phyloP scores from a whole-genome alignment of 1,140 invertebrate genomes.

The Leptestheria dahalacensis region DNA sequence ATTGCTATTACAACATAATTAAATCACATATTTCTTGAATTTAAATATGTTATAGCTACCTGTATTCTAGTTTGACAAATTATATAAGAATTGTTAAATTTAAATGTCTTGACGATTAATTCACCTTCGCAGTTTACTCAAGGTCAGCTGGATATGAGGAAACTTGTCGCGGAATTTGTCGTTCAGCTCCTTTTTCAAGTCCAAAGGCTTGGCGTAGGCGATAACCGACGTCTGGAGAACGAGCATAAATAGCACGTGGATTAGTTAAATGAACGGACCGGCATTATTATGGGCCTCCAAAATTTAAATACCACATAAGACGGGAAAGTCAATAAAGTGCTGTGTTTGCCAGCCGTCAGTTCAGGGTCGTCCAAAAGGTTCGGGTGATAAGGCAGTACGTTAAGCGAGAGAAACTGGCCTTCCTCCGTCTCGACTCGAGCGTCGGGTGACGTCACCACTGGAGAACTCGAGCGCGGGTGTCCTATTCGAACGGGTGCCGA shows the following conservation, averaged over 20 bases:
- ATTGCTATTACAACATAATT: no score
- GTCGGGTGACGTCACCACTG: conserved; percentile 24
- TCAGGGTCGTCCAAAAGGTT: conserved; percentile 88
- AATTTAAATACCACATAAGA: conserved; percentile 60
- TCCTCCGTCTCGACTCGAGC: conserved; percentile 8
- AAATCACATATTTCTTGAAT: no score
- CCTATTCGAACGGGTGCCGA: conserved; percentile 39
- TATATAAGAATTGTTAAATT: conserved; percentile 6
- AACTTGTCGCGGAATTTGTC: conserved; percentile 94
- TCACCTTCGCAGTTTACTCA: conserved; percentile 95
- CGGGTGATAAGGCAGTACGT: conserved; percentile 50
- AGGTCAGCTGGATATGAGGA: conserved; percentile 80
- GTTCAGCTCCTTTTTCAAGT: conserved; percentile 92
- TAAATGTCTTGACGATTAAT: conserved; percentile 12
- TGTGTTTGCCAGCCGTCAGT: conserved; percentile 83
- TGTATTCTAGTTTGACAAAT: no score
- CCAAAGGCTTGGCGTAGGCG: conserved; percentile 90
- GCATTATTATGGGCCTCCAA: background rate
- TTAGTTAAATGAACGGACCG: background rate
- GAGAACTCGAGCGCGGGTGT: conserved; percentile 42
- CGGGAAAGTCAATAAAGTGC: conserved; percentile 83
- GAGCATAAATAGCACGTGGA: no score
- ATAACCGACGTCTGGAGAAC: conserved; percentile 68
- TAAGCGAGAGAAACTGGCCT: conserved; percentile 12
- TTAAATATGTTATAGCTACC: no score